phyloP scores from a whole-genome alignment of 2,797 vertebrate genomes.

The Furcifer pardalis region DNA sequence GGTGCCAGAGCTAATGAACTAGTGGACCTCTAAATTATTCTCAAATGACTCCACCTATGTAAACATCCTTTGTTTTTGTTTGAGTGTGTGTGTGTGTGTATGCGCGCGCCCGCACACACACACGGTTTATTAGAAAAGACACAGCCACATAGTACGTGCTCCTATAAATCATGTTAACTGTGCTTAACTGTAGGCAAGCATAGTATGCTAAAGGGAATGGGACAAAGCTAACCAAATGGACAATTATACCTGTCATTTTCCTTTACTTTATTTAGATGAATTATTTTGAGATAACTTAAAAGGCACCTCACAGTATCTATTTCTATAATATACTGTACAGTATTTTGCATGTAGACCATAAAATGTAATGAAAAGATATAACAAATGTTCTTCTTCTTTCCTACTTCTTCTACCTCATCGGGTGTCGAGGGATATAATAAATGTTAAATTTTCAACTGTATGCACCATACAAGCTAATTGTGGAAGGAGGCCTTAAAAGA shows the following conservation, averaged over 20 bases:
- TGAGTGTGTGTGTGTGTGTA: too few species aligned
- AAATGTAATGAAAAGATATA: neutral
- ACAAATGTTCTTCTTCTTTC: too few species aligned
- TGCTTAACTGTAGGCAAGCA: neutral
- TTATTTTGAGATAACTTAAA: neutral
- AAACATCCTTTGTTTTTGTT: conserved; percentile 1
- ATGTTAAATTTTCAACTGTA: neutral
- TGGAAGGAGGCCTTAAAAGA: neutral
- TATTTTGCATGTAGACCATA: neutral
- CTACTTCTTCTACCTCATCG: too few species aligned
- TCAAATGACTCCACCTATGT: conserved; percentile 20
- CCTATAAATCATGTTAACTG: neutral
- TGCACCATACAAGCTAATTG: neutral
- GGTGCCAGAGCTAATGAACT: conserved; percentile 7
- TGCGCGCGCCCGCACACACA: too few species aligned
- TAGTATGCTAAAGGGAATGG: neutral
- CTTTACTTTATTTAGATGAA: neutral
- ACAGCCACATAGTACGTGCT: neutral
- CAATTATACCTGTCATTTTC: neutral
- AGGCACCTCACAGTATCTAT: neutral
- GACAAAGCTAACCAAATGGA: neutral
- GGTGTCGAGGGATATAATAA: too few species aligned
- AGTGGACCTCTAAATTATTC: conserved; percentile 26
- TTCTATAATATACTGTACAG: neutral
- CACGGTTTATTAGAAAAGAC: neutral